Evolutionary conservation across 1,140 invertebrate genomes (phyloP), one percentile per base, ranked within the genome.

Genomic region (Rhopalosiphum maidis): DNA sequence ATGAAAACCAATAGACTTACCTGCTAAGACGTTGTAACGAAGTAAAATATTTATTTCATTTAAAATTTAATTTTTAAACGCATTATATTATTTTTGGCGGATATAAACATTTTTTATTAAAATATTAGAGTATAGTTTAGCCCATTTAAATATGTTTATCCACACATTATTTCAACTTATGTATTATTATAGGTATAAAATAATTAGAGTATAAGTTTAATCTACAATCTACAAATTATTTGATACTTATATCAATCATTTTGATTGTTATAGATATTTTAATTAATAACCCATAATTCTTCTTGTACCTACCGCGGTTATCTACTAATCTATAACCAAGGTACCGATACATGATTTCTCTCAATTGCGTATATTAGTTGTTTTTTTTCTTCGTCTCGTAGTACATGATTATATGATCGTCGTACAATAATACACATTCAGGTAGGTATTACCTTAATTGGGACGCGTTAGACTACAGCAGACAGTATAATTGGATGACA

Each of bases 401-500:
- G 35, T 41, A 23, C 23, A 35, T 30, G 25, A 5, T 9, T 15
- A 43, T 18, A 87, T 48, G n/a, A 54, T 51, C 46, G 30, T 88
- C 86, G 7, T 88, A 48, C 15, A 43, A 30, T 22, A 43, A 30
- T 22, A 87, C 46, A 51, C 86, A 51, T 77, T 90, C 89, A 21
- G 51, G 89, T 90, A 90, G 37, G 35, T 90, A 60, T 90, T 90
- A 46, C 23, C 60, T 77, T 91, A 91, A 91, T 91, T 91, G 90
- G 90, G 43, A 83, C 43, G 46, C 60, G 68, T 91, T 41, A 25
- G 60, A 41, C 7, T 22, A 15, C 37, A 48, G n/a, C 43, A 77
- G 68, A 91, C n/a, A 11, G 48, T 91, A 91, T 83, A 91, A 91
- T 91, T 91, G 68, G 90, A 82, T 91, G 60, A 91, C 90, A 91